A percentile compares a stretch with the other conserved stretches of the same genome.
Evolutionary conservation across 2,113 vertebrate genomes (phyloP).

Genomic region (Cisticola juncidis): DNA sequence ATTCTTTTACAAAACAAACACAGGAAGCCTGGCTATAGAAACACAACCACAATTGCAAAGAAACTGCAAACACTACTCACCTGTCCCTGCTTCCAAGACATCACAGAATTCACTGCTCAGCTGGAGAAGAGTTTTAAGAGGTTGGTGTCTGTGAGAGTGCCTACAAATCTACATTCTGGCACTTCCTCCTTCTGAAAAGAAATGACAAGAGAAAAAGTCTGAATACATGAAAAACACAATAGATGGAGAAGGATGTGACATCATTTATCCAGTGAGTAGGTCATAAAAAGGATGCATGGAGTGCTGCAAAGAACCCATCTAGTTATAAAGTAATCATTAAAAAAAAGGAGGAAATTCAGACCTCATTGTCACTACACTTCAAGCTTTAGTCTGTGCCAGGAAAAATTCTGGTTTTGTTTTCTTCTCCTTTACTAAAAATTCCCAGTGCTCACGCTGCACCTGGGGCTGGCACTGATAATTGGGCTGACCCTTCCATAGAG

Average conservation of each 20-base stretch:
- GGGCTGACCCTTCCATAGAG: background rate
- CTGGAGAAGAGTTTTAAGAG: background rate
- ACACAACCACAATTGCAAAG: background rate
- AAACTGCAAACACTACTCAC: background rate
- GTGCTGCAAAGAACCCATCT: background rate
- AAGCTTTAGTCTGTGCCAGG: background rate
- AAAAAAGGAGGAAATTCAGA: background rate
- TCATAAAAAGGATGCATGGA: background rate
- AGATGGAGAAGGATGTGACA: background rate
- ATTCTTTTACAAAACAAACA: background rate
- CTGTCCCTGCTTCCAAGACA: background rate
- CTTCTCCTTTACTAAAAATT: background rate
- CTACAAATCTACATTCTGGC: background rate
- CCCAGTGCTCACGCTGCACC: fast-evolving
- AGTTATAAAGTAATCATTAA: fast-evolving
- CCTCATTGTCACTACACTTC: fast-evolving
- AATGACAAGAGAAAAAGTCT: background rate
- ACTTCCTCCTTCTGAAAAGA: background rate
- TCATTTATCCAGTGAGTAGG: background rate
- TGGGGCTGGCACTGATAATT: background rate
- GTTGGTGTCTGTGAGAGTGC: fast-evolving
- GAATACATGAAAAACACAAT: background rate
- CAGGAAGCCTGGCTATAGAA: background rate
- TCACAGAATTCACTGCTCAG: background rate
- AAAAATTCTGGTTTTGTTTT: background rate